Conservation (phyloP, 2,113 vertebrate genomes). For the Trochalopteron elliotii region DNA sequence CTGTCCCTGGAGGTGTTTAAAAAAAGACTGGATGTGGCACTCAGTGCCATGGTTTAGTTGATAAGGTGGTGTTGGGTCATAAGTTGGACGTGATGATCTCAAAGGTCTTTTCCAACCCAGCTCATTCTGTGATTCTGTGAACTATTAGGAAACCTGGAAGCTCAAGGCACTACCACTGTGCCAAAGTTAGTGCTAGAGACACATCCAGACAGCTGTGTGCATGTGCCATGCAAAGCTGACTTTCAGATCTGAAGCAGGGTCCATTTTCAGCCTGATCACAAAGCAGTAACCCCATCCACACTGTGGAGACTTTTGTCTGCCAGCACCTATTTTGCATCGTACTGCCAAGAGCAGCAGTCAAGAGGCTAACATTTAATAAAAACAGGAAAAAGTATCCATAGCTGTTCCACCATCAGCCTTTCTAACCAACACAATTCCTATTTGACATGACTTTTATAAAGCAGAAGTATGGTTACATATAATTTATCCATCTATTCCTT, state of each 20-base stretch:
- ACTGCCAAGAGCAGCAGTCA: neutral
- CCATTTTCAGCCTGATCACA: neutral
- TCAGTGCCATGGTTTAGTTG: neutral
- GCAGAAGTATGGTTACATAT: neutral
- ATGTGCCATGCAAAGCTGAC: neutral
- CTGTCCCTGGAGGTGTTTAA: too few relatives aligned
- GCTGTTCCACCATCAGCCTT: neutral
- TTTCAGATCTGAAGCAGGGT: neutral
- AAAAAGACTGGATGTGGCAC: too few relatives aligned
- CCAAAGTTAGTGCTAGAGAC: neutral
- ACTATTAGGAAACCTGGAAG: neutral
- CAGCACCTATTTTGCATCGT: neutral
- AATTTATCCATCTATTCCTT: neutral
- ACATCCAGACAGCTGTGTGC: neutral
- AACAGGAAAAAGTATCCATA: neutral
- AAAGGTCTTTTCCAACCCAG: neutral
- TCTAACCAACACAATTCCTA: neutral
- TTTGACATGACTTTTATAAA: neutral
- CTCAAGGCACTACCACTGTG: neutral
- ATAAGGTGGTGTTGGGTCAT: neutral
- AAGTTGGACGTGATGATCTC: too few relatives aligned
- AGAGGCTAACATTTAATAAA: neutral
- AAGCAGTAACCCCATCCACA: neutral
- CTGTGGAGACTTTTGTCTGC: neutral
- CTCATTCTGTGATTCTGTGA: neutral